Base-by-base conservation (phyloP, 2,888 invertebrate species). In the Epistrophella euchroma region DNA sequence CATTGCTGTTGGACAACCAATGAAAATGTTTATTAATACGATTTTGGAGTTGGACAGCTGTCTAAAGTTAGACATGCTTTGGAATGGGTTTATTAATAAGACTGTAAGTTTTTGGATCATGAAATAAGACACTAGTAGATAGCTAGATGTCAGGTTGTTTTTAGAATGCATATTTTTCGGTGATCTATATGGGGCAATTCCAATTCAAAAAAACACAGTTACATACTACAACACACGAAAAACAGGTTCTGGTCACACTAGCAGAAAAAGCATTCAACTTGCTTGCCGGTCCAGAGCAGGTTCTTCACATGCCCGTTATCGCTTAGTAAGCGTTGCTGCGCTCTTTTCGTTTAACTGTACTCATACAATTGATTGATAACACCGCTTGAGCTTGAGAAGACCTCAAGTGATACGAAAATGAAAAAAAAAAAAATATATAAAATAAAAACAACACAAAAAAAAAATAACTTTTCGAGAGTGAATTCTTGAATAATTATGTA, bases 331-430 rank as follows among this genome's bases (percentile, higher is more conserved):
- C 40, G 47, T 82, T 73, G 66, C 60, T 83, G 15, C 50, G 52
- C 73, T 83, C 77, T 77, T 83, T 73, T 74, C 62, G 71, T 78
- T 55, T 70, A 74, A 74, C 40, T 52, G 71, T 45, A 71, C 71
- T 75, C 75, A 52, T 35, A 64, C 37, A 58, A 68, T 83, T 83
- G 77, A 78, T 74, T 83, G 78, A 79, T 79, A 79, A 84, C 75
- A 75, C 47, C 56, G 64, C 74, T 70, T 62, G 73, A 52, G 73
- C 73, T 70, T 78, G 73, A 66, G 64, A 72, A 72, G 52, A 40
- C 66, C 74, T 78, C 19, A 71, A 58, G 47, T 58, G 68, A 72
- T 60, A 56, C 37, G 13, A 28, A 43, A 64, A 43, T 10, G 5
- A 58, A 19, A 56, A 45, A 66, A 66, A 28, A 72, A n/a, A 32